These are phyloP conservation scores for Buceros bicornis DNA, from an alignment of 2,797 vertebrate species.

Conservation along the genomic window DNA sequence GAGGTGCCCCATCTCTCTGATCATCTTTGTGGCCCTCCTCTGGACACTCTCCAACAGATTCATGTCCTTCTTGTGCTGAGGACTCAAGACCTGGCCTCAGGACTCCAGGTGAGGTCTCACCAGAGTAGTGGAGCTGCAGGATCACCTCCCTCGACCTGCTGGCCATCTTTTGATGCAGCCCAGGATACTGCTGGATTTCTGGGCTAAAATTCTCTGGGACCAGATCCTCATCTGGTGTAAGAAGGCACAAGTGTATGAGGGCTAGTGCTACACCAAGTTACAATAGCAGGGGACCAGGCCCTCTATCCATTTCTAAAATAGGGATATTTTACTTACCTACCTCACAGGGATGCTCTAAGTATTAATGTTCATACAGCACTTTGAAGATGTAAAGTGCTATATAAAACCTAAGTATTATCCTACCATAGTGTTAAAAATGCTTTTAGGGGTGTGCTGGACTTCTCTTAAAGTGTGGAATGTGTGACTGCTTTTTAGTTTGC, in stretches of 20 bases:
- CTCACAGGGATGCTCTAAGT: conserved; percentile 24
- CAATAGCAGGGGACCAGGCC: background rate
- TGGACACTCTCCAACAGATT: too few species aligned
- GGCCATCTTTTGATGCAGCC: too few species aligned
- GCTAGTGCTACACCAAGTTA: background rate
- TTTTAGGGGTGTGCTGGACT: background rate
- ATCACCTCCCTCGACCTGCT: too few species aligned
- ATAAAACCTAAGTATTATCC: background rate
- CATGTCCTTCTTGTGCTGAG: too few species aligned
- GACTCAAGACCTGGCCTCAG: too few species aligned
- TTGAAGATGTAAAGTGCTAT: background rate
- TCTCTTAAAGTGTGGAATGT: background rate
- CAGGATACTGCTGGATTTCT: too few species aligned
- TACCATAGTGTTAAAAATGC: background rate
- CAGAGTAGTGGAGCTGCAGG: too few species aligned
- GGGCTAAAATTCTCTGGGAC: background rate
- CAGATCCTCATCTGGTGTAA: background rate
- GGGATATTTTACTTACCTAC: background rate
- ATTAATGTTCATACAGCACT: background rate
- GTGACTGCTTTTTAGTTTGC: background rate
- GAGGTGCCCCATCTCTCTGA: too few species aligned
- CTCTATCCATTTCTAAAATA: background rate
- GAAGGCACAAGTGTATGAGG: background rate
- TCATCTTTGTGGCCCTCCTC: too few species aligned
- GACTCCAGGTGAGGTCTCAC: too few species aligned